Evolutionary conservation across 2,113 vertebrate species (phyloP).

Genomic region (Phylloscopus whistleri): DNA sequence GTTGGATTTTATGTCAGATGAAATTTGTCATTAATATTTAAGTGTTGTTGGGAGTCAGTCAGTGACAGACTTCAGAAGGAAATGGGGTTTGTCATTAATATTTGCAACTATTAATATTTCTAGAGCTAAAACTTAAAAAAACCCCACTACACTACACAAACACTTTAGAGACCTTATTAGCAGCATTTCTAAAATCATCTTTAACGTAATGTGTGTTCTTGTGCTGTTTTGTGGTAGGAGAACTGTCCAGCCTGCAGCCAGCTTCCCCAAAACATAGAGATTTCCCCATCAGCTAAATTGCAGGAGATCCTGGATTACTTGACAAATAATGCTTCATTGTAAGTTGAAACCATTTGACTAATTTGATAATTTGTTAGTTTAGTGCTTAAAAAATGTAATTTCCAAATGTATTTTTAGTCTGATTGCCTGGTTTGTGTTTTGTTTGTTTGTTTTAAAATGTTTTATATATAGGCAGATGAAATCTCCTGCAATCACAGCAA

Average conservation of each 20-base stretch:
- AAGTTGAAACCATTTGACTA: conserved; percentile 64
- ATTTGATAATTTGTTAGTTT: not conserved
- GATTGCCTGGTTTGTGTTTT: not conserved
- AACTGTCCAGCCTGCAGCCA: conserved; percentile 96
- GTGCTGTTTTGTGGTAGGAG: conserved; percentile 65
- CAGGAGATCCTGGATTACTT: conserved; percentile 93
- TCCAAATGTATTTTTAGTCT: not conserved
- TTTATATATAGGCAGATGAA: conserved; percentile 87
- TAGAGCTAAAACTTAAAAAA: not conserved
- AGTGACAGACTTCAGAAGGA: not conserved
- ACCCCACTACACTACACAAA: not conserved
- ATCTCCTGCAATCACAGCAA: conserved; percentile 92
- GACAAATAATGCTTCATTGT: conserved; percentile 88
- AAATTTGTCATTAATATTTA: not conserved
- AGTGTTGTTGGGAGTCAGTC: not conserved
- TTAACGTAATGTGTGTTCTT: not conserved
- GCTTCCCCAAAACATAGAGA: conserved; percentile 89
- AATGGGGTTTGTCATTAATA: not conserved
- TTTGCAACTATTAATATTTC: not conserved
- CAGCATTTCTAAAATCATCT: not conserved
- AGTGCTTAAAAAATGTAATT: not conserved
- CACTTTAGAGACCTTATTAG: not conserved
- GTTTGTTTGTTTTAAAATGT: not conserved
- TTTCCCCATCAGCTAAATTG: conserved; percentile 87
- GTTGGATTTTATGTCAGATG: not conserved